A percentile compares a stretch with the other conserved stretches of the same genome.
These are phyloP conservation scores for Poecilobothrus nobilitatus DNA, from an alignment of 2,888 invertebrate genomes.

Conservation along the genomic window DNA sequence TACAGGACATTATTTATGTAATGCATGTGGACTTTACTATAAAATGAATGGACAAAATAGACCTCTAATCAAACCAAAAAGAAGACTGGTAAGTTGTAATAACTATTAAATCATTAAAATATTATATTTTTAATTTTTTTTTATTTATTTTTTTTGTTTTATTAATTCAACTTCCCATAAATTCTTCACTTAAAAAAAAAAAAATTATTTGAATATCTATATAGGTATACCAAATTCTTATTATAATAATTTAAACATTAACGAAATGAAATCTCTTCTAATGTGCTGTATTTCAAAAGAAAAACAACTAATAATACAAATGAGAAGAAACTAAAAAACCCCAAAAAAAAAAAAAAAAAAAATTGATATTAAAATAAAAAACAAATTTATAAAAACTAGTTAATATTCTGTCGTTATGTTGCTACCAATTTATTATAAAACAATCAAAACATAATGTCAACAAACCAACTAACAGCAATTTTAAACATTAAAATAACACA, in stretches of 20 bases:
- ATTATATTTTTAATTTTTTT: not conserved
- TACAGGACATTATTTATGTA: conserved; percentile 95
- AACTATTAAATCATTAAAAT: conserved; percentile 13
- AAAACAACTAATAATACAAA: too few relatives aligned
- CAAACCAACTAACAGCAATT: not conserved
- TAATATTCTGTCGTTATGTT: conserved; percentile 1
- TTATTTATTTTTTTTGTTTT: not conserved
- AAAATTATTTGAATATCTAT: too few relatives aligned
- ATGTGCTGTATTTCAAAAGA: not conserved
- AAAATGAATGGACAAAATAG: conserved; percentile 99
- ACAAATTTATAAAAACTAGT: conserved; percentile 1
- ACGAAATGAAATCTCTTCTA: not conserved
- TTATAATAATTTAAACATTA: not conserved
- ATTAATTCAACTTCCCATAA: not conserved
- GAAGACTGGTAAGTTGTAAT: conserved; percentile 88
- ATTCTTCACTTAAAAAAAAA: too few relatives aligned
- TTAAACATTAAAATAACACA: not conserved
- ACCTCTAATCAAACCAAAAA: conserved; percentile 98
- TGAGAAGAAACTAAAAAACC: not conserved
- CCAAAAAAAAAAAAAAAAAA: not conserved
- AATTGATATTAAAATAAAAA: not conserved
- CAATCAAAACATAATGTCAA: conserved; percentile 1
- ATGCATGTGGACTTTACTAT: conserved; percentile 99
- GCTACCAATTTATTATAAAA: conserved; percentile 1
- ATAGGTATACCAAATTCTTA: too few relatives aligned